Base-by-base conservation (phyloP, 2,888 invertebrate species). In the Apantesis nais region DNA sequence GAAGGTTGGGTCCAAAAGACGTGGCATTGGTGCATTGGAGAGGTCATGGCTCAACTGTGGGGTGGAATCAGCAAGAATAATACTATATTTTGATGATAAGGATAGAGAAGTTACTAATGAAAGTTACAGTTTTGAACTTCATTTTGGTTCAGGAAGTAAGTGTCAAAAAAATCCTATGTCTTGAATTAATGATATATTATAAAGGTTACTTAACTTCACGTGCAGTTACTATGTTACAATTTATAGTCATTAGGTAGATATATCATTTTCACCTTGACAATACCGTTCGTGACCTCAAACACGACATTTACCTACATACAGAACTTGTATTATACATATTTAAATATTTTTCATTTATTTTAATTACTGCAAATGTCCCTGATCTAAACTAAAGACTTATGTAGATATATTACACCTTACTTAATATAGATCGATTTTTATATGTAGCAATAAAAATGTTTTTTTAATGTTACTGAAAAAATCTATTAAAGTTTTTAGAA, bases 221-320 rank as follows among this genome's bases (percentile, higher is more conserved):
- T 52, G 34, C n/a, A 65, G n/a, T 37, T 52, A 34, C 16, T 37
- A 48, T 34, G n/a, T 52, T 65, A 48, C 48, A 34, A 22, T 22
- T 31, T 37, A 52, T 34, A 52, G 7, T 31, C n/a, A 65, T 39
- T 37, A 39, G 12, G 34, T n/a, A 39, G 11, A 48, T 52, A n/a
- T 4, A 34, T 64, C 22, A 48, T 34, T 65, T 34, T 22, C 34
- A 52, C 65, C 52, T 52, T 52, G 52, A 65, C 34, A 52, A 34
- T 52, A n/a, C 34, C 48, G 52, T 52, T 52, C 34, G 65, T 65
- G 65, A 34, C 52, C 34, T 65, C 14, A 52, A 34, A 48, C 64
- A 48, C n/a, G 64, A n/a, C 29, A 48, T 34, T 31, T 11, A 55
- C 0, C 25, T 25, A 55, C 14, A 55, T 25, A 29, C 8, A 29